Percentiles rank a stretch among this genome's conserved stretches.
phyloP scores from a whole-genome alignment of 2,888 invertebrate genomes.

The Oscheius sp. region DNA sequence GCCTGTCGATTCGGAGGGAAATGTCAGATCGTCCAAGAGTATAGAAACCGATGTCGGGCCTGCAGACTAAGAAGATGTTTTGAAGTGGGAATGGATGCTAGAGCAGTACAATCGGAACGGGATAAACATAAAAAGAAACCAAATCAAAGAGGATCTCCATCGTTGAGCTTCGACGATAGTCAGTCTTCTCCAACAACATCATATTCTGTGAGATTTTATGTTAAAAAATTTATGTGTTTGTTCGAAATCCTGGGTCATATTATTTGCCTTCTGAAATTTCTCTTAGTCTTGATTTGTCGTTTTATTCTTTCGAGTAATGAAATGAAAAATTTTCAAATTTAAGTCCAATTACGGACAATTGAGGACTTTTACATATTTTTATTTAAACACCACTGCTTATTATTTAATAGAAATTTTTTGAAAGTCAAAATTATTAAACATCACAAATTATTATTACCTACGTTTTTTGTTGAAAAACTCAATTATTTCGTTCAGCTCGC shows the following conservation, averaged over 20 bases:
- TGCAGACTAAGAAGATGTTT: conserved; percentile 57
- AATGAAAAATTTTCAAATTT: too few relatives aligned
- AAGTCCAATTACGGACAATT: too few relatives aligned
- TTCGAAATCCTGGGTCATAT: too few relatives aligned
- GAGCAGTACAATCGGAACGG: conserved; percentile 61
- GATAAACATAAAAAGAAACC: conserved; percentile 62
- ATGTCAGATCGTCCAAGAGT: conserved; percentile 60
- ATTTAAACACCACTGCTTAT: too few relatives aligned
- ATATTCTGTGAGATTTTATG: conserved; percentile 71
- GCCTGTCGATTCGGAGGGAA: conserved; percentile 60
- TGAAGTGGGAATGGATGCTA: conserved; percentile 60
- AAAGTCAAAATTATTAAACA: too few relatives aligned
- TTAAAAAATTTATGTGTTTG: too few relatives aligned
- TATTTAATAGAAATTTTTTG: too few relatives aligned
- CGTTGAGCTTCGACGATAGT: conserved; percentile 30
- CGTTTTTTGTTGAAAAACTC: background rate
- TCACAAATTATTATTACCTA: too few relatives aligned
- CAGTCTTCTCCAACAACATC: conserved; percentile 19
- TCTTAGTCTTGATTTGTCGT: too few relatives aligned
- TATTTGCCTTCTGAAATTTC: too few relatives aligned
- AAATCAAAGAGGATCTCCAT: conserved; percentile 21
- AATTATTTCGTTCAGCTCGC: conserved; percentile 28
- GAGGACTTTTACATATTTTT: too few relatives aligned
- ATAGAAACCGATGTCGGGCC: conserved; percentile 58
- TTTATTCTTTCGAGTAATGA: too few relatives aligned